Percentiles rank a stretch among this genome's conserved stretches.
Conservation (phyloP, 2,888 invertebrate genomes). For the Amphipyra tragopoginis region DNA sequence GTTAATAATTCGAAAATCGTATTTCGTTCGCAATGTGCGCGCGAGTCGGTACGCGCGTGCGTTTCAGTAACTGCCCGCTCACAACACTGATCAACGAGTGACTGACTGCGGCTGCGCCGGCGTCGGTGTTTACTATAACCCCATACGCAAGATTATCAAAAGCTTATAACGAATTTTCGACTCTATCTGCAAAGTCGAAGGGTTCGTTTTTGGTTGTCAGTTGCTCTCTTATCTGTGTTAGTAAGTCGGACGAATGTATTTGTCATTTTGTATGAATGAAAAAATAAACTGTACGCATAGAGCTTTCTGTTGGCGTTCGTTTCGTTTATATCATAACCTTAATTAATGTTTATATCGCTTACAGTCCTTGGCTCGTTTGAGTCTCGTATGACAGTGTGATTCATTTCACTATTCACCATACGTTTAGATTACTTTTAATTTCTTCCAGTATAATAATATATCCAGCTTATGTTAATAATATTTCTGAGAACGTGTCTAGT, state of each 20-base stretch:
- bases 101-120: slow-evolving; percentile 77
- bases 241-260: slow-evolving; percentile 86
- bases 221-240: slow-evolving; percentile 80
- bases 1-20: slow-evolving; percentile 71
- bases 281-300: slow-evolving; percentile 84
- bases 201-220: slow-evolving; percentile 52
- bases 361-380: slow-evolving; percentile 68
- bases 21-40: slow-evolving; percentile 77
- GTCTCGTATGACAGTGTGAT: slow-evolving; percentile 72
- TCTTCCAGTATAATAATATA: slow-evolving; percentile 27
- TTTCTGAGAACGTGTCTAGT: slow-evolving; percentile 57
- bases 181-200: slow-evolving; percentile 45
- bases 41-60: slow-evolving; percentile 75
- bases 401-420: slow-evolving; percentile 68
- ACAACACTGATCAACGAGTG: slow-evolving; percentile 77
- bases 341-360: slow-evolving; percentile 84
- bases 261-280: slow-evolving; percentile 88
- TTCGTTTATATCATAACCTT: slow-evolving; percentile 86
- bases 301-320: slow-evolving; percentile 84
- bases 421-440: slow-evolving; percentile 46
- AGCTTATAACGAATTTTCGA: slow-evolving; percentile 63
- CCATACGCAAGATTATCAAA: slow-evolving; percentile 82
- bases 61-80: slow-evolving; percentile 76
- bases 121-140: slow-evolving; percentile 85
- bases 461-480: slow-evolving; percentile 47